Evolutionary conservation across 1,140 invertebrate species (phyloP), one percentile per base, ranked within the genome.

Genomic region (Macrosteles quadrilineatus): DNA sequence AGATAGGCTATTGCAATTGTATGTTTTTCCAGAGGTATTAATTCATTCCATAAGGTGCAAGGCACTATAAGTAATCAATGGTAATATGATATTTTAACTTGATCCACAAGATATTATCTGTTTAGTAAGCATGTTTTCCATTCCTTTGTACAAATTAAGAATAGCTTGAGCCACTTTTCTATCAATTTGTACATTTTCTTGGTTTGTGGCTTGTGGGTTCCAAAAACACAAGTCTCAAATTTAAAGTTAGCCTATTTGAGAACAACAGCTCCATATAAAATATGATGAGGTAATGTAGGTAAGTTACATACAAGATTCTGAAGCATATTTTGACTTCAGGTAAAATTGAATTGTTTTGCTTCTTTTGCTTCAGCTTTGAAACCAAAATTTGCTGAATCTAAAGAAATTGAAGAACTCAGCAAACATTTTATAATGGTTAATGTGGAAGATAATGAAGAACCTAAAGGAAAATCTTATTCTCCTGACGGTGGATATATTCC

Each of bases 401-500:
- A 77, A n/a, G 83, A 85, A 63, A 85, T 88, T 36, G 78, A 81
- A 71, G 77, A 77, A 17, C 73, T 87, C 36, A 87, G 86, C 75
- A 78, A 82, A 74, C 76, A 85, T 29, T 87, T 88, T 77, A 79
- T 87, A 0, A 86, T 88, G 85, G 83, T 88, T 2, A 87, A 87
- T 75, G 74, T 83, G 63, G 73, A 81, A 47, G 85, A 87, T 76
- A 83, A 86, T 63, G 83, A 86, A 45, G 85, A 87, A 73, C 82
- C 82, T 0, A 77, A 77, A 9, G 83, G 76, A 32, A 76, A 76
- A 30, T 75, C 76, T 30, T 87, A 82, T 76, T 76, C 80, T 17
- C 86, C 85, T 0, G 86, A 88, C 74, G 86, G 86, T 3, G 83
- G 78, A 11, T 88, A 88, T 72, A 85, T 87, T 77, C 86, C 86